phyloP scores from a whole-genome alignment of 2,113 vertebrate genomes.

The Tonatia bakeri region DNA sequence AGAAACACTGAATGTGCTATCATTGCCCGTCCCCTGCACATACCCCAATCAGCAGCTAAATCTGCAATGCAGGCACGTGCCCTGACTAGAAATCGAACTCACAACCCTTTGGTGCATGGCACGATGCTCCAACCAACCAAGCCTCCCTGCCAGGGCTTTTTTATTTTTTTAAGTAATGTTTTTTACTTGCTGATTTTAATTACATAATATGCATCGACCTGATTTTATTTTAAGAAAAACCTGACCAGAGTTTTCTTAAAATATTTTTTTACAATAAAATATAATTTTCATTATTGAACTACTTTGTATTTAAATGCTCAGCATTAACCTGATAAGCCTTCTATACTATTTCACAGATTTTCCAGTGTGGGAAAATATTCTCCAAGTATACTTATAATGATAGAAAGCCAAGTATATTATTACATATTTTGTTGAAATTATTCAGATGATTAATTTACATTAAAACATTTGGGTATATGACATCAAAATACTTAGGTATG shows the following conservation, averaged over 20 bases:
- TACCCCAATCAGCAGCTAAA: too few relatives aligned
- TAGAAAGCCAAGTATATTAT: background rate
- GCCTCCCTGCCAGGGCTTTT: too few relatives aligned
- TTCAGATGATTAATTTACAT: background rate
- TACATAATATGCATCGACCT: background rate
- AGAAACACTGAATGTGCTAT: too few relatives aligned
- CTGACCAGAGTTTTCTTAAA: background rate
- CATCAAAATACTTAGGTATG: background rate
- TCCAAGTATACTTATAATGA: background rate
- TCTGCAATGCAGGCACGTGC: too few relatives aligned
- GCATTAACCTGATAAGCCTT: background rate
- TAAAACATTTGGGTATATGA: background rate
- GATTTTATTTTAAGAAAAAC: too few relatives aligned
- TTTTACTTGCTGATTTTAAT: background rate
- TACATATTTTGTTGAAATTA: background rate
- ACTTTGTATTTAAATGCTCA: background rate
- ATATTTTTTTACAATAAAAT: conserved; percentile 2
- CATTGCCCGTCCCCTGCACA: too few relatives aligned
- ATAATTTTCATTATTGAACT: conserved; percentile 31
- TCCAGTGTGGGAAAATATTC: background rate
- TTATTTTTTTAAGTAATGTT: background rate
- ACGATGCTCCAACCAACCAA: too few relatives aligned
- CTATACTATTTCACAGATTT: background rate
- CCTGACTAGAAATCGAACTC: too few relatives aligned
- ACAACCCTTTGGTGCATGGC: too few relatives aligned